Evolutionary conservation across 1,140 invertebrate genomes (phyloP).

Genomic region (Psilanteris sp.): DNA sequence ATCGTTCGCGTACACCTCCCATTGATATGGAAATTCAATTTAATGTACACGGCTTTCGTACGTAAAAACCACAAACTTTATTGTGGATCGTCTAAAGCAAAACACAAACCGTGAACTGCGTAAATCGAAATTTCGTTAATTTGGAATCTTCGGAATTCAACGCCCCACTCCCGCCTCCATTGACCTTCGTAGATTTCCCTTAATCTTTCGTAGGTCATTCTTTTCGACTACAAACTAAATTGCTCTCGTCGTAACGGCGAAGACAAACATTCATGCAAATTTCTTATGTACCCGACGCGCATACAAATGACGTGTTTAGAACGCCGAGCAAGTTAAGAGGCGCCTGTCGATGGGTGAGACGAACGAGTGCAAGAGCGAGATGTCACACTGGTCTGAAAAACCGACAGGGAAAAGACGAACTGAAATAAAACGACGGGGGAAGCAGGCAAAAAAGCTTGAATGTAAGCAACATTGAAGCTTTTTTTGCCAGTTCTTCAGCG

Average conservation of each 20-base stretch:
- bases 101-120: conserved; percentile 3
- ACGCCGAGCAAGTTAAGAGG: conserved; percentile 35
- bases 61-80: conserved; percentile 3
- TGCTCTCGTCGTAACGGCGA: conserved; percentile 55
- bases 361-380: conserved; percentile 21
- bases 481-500: conserved; percentile 49
- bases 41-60: background rate
- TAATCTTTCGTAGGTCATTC: conserved; percentile 29
- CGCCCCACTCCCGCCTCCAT: no score
- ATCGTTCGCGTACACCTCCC: conserved; percentile 1
- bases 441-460: conserved; percentile 15
- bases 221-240: conserved; percentile 42
- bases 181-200: conserved; percentile 45
- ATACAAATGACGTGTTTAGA: conserved; percentile 74
- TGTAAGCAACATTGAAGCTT: conserved; percentile 48
- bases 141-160: no score
- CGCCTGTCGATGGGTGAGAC: conserved; percentile 23
- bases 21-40: conserved; percentile 2
- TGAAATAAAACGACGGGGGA: conserved; percentile 27
- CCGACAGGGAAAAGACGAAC: conserved; percentile 39
- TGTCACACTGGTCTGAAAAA: conserved; percentile 19
- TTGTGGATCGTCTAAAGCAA: conserved; percentile 29
- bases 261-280: conserved; percentile 72
- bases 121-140: conserved; percentile 49
- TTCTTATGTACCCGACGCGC: conserved; percentile 68